These are phyloP conservation scores for Orthosia cruda DNA, from an alignment of 2,888 invertebrate genomes.

Conservation along the genomic window DNA sequence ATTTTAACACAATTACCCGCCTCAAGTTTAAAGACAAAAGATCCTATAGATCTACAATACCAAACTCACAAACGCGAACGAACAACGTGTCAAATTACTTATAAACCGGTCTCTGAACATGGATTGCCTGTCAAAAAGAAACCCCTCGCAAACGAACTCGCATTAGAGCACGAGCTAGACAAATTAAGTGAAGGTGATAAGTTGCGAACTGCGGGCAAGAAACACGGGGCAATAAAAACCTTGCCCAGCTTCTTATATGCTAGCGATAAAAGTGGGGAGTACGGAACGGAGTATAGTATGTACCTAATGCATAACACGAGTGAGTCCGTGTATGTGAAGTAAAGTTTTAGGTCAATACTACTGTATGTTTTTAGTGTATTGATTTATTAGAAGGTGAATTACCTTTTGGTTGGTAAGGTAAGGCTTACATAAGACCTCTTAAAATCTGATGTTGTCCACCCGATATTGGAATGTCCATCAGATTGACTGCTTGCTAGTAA, in stretches of 20 bases:
- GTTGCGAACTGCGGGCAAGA: slow-evolving; percentile 67
- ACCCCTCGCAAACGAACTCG: slow-evolving; percentile 39
- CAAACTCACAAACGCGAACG: slow-evolving; percentile 36
- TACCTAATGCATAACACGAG: not conserved
- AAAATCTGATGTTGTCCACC: no score
- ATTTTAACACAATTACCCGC: not conserved
- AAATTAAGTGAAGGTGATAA: slow-evolving; percentile 76
- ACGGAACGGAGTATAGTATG: slow-evolving; percentile 10
- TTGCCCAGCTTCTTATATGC: slow-evolving; percentile 40
- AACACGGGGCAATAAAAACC: slow-evolving; percentile 66
- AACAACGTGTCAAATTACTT: slow-evolving; percentile 29
- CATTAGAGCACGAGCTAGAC: slow-evolving; percentile 70
- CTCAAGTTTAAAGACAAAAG: slow-evolving; percentile 1
- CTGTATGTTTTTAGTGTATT: not conserved
- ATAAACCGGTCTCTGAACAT: slow-evolving; percentile 22
- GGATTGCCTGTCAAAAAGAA: slow-evolving; percentile 46
- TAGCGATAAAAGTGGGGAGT: slow-evolving; percentile 57
- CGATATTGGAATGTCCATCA: no score
- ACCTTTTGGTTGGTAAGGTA: no score
- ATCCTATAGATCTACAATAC: slow-evolving; percentile 11
- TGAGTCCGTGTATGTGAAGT: no score
- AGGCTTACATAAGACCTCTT: no score
- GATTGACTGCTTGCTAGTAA: no score
- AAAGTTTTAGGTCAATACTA: not conserved
- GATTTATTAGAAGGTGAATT: not conserved